Percentiles rank a stretch among this genome's conserved stretches.
These are phyloP conservation scores for Hypolimnas misippus DNA, from an alignment of 2,888 invertebrate genomes.

Conservation along the genomic window DNA sequence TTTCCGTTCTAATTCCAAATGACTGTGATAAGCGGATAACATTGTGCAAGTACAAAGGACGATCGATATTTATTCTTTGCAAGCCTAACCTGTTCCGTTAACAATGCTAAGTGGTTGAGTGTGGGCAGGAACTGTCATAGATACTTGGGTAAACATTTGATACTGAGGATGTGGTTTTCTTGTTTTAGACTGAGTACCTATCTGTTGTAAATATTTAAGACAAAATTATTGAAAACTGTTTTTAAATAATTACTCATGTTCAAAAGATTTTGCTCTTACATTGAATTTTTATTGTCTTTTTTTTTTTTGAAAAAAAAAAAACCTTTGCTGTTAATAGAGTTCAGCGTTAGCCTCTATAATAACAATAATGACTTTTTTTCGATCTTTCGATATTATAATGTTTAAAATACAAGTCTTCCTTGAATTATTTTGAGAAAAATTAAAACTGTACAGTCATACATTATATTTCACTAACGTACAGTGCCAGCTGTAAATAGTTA, in stretches of 20 bases:
- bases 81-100: slow-evolving; percentile 29
- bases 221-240: too few relatives aligned
- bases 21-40: slow-evolving; percentile 19
- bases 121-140: slow-evolving; percentile 41
- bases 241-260: too few relatives aligned
- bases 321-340: too few relatives aligned
- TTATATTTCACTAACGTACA: slow-evolving; percentile 29
- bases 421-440: not conserved
- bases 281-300: too few relatives aligned
- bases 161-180: slow-evolving; percentile 53
- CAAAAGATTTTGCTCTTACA: too few relatives aligned
- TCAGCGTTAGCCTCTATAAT: too few relatives aligned
- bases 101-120: slow-evolving; percentile 28
- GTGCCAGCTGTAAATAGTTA: slow-evolving; percentile 39
- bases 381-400: too few relatives aligned
- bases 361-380: too few relatives aligned
- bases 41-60: slow-evolving; percentile 23
- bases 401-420: too few relatives aligned
- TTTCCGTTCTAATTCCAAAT: slow-evolving; percentile 20
- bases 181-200: slow-evolving; percentile 22
- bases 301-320: too few relatives aligned
- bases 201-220: not conserved
- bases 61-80: slow-evolving; percentile 24
- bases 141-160: slow-evolving; percentile 52
- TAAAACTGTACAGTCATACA: slow-evolving; percentile 9